phyloP scores from a whole-genome alignment of 2,888 invertebrate species.

The Cabera pusaria region DNA sequence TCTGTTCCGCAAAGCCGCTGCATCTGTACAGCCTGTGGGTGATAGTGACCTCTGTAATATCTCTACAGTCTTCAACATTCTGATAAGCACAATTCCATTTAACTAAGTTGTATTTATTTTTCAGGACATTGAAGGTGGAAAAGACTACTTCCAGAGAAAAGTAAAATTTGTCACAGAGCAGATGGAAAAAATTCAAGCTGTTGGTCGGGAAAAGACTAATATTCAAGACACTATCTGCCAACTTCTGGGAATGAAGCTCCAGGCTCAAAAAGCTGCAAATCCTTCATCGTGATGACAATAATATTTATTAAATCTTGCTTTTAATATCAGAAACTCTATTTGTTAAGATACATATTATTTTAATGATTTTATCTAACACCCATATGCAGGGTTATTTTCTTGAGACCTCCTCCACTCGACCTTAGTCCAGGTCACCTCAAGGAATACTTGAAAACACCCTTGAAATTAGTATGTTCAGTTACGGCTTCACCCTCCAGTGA shows the following conservation, averaged over 20 bases:
- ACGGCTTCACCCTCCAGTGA: no score
- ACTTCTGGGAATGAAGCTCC: conserved; percentile 86
- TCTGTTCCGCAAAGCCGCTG: no score
- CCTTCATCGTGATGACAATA: conserved; percentile 27
- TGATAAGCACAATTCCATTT: no score
- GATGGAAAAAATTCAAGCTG: conserved; percentile 95
- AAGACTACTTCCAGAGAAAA: conserved; percentile 96
- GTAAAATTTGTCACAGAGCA: conserved; percentile 95
- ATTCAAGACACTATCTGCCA: conserved; percentile 82
- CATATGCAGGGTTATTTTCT: no score
- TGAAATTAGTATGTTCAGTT: no score
- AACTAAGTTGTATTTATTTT: no score
- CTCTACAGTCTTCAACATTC: no score
- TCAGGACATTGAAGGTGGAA: conserved; percentile 90
- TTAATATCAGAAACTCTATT: conserved; percentile 25
- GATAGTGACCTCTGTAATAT: no score
- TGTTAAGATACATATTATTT: conserved; percentile 8
- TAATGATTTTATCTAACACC: not conserved
- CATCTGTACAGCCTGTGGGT: no score
- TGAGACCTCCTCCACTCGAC: no score
- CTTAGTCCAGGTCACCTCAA: no score
- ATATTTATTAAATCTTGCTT: conserved; percentile 18
- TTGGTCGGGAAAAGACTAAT: conserved; percentile 92
- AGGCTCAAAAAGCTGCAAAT: conserved; percentile 49
- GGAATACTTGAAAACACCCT: no score